Percentiles rank a stretch among this genome's conserved stretches.
Evolutionary conservation across 2,888 invertebrate species (phyloP).

Genomic region (Hirtodrosophila alboralis): DNA sequence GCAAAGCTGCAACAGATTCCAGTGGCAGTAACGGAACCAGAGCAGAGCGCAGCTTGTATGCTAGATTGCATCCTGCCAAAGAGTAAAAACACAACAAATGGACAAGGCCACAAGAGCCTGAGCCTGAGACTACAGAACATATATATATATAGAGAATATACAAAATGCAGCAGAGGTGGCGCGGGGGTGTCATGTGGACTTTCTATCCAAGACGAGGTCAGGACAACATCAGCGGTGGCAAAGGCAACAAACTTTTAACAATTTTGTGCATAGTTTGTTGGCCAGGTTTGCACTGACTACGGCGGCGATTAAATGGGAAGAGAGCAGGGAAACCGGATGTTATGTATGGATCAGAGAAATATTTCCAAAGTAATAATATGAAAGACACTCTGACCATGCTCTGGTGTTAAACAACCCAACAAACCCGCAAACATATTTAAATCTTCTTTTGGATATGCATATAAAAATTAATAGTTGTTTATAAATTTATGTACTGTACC

Average conservation of each 20-base stretch:
- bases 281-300: slow-evolving; percentile 19
- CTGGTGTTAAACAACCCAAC: background rate
- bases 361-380: slow-evolving; percentile 39
- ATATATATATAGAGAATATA: slow-evolving; percentile 4
- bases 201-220: slow-evolving; percentile 33
- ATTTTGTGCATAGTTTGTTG: slow-evolving; percentile 42
- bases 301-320: slow-evolving; percentile 11
- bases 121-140: background rate
- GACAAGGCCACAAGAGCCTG: slow-evolving; percentile 1
- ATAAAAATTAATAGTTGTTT: too few relatives aligned
- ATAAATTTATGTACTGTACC: too few relatives aligned
- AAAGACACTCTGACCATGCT: slow-evolving; percentile 2
- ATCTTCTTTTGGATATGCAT: too few relatives aligned
- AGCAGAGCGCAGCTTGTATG: slow-evolving; percentile 19
- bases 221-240: slow-evolving; percentile 36
- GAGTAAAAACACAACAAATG: slow-evolving; percentile 37
- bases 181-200: background rate
- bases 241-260: slow-evolving; percentile 34
- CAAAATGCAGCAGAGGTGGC: background rate
- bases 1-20: slow-evolving; percentile 48
- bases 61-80: slow-evolving; percentile 49
- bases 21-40: slow-evolving; percentile 2
- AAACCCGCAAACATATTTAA: too few relatives aligned
- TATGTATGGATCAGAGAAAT: slow-evolving; percentile 21
- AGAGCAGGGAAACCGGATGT: background rate